Percentiles rank a stretch among this genome's conserved stretches.
Evolutionary conservation across 2,888 invertebrate species (phyloP).

Genomic region (Ommatoiulus sabulosus): DNA sequence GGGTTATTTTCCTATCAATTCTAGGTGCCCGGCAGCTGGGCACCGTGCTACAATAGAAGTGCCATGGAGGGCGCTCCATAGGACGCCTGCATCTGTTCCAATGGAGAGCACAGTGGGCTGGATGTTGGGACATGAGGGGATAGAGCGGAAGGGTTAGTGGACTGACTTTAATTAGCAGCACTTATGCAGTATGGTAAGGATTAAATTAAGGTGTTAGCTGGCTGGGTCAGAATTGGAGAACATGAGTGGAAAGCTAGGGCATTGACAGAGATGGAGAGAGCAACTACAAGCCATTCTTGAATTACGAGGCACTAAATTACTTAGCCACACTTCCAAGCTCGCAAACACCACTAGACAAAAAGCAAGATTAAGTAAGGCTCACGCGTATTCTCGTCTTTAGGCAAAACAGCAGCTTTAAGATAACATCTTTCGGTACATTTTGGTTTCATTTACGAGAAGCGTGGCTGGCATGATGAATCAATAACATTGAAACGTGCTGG

Average conservation of each 20-base stretch:
- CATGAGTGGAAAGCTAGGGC: neutral
- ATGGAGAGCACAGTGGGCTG: slow-evolving; percentile 57
- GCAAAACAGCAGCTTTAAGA: neutral
- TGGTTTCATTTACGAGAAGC: neutral
- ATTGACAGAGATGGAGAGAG: neutral
- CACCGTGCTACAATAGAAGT: slow-evolving; percentile 57
- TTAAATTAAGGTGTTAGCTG: neutral
- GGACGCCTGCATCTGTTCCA: slow-evolving; percentile 57
- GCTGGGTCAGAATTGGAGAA: neutral
- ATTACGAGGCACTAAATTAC: neutral
- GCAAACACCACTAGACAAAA: slow-evolving; percentile 4
- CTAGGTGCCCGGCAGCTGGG: slow-evolving; percentile 55
- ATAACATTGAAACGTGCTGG: neutral
- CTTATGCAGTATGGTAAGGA: neutral
- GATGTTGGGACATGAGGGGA: slow-evolving; percentile 44
- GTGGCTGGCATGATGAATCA: neutral
- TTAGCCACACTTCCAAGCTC: neutral
- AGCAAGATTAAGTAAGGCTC: neutral
- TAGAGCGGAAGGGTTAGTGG: slow-evolving; percentile 47
- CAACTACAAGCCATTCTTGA: slow-evolving; percentile 4
- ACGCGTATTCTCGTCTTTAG: neutral
- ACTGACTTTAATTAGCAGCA: slow-evolving; percentile 6
- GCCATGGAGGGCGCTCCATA: slow-evolving; percentile 56
- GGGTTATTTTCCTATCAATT: slow-evolving; percentile 58
- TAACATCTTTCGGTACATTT: neutral